phyloP scores from a whole-genome alignment of 92 coral and sea anemone species.

The Siderastrea siderea region DNA sequence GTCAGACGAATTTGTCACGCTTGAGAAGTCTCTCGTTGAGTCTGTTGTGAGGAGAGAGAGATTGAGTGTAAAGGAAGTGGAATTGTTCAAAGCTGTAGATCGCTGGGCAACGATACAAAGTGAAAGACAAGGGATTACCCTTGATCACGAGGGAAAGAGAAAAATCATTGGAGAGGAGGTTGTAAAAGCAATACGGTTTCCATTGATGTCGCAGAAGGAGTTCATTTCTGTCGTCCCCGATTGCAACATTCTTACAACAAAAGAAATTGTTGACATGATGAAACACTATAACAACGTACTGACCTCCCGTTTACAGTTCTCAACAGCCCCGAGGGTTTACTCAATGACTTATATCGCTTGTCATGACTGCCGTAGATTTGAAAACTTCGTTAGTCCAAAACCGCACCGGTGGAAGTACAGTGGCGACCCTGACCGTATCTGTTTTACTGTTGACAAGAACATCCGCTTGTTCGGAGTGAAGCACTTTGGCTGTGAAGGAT shows the following conservation, averaged over 20 bases:
- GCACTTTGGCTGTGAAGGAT: not conserved
- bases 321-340: not conserved
- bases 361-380: not conserved
- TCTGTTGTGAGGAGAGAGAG: not conserved
- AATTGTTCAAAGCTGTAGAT: constrained; percentile 31
- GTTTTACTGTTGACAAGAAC: constrained; percentile 4
- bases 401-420: not conserved
- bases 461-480: not conserved
- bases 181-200: too few species aligned
- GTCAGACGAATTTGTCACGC: constrained; percentile 36
- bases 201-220: too few species aligned
- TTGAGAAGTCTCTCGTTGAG: constrained; percentile 8
- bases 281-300: not conserved
- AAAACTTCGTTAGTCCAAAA: not conserved
- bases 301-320: constrained; percentile 10
- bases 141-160: too few species aligned
- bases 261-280: constrained; percentile 8
- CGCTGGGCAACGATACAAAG: constrained; percentile 17
- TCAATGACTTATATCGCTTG: too few species aligned
- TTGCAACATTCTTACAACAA: not conserved
- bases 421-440: not conserved
- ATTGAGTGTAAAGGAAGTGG: constrained; percentile 8
- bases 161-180: too few species aligned
- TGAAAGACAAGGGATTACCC: not conserved
- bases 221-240: too few species aligned